phyloP scores from a whole-genome alignment of 2,888 invertebrate genomes.

The Endotricha flammealis region DNA sequence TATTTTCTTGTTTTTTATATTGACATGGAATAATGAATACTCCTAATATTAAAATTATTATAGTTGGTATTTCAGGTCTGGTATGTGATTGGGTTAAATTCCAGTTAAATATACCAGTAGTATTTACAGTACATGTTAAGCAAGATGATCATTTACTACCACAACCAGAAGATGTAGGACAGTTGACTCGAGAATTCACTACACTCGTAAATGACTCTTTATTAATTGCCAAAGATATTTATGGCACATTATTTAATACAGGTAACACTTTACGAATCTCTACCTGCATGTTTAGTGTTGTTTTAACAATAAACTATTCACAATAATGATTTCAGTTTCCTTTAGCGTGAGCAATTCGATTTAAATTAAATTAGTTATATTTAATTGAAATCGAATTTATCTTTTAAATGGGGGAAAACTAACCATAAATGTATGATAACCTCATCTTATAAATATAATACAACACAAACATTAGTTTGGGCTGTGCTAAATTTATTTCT shows the following conservation, averaged over 20 bases:
- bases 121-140: conserved; percentile 52
- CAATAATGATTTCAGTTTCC: no score
- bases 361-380: no score
- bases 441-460: no score
- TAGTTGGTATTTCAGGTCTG: conserved; percentile 56
- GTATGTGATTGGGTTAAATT: conserved; percentile 65
- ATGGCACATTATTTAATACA: conserved; percentile 51
- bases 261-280: conserved; percentile 12
- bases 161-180: conserved; percentile 29
- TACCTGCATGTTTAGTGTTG: conserved; percentile 1
- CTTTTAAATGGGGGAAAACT: no score
- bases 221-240: conserved; percentile 45
- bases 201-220: conserved; percentile 49
- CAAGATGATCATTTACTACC: conserved; percentile 34
- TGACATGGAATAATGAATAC: no score
- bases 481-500: no score
- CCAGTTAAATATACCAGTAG: conserved; percentile 56
- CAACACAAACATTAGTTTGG: no score
- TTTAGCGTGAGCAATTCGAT: no score
- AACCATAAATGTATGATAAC: no score
- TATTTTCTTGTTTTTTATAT: background rate
- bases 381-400: no score
- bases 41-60: no score
- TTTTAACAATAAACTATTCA: conserved; percentile 5
- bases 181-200: conserved; percentile 36